phyloP scores from a whole-genome alignment of 2,888 invertebrate species.

The Lamproptera curius region DNA sequence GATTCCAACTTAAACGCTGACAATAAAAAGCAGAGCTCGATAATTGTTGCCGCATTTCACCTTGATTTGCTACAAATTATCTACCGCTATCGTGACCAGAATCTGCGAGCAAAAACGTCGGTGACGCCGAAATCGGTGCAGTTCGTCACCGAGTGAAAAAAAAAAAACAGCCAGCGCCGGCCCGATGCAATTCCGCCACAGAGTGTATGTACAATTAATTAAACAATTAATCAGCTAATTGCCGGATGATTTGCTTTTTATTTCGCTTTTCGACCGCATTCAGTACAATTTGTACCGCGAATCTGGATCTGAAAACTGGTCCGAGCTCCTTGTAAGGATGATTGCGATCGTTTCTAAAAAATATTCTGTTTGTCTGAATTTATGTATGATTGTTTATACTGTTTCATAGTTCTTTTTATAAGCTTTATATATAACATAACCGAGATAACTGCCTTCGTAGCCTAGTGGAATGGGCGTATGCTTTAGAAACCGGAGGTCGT shows the following conservation, averaged over 20 bases:
- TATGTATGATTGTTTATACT: no score
- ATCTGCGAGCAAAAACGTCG: conserved; percentile 7
- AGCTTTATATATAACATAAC: no score
- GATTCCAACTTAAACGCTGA: conserved; percentile 10
- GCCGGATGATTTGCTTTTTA: conserved; percentile 71
- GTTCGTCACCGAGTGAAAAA: conserved; percentile 14
- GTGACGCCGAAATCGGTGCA: conserved; percentile 11
- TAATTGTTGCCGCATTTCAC: conserved; percentile 16
- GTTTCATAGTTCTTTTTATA: no score
- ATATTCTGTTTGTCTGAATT: no score
- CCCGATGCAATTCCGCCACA: conserved; percentile 43
- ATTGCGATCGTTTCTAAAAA: conserved; percentile 34
- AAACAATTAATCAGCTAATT: conserved; percentile 77
- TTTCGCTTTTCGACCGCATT: conserved; percentile 40
- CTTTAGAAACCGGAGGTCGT: no score
- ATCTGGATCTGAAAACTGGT: conserved; percentile 40
- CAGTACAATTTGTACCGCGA: conserved; percentile 59
- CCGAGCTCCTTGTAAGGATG: conserved; percentile 41
- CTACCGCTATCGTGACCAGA: conserved; percentile 18
- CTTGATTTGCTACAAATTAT: conserved; percentile 21
- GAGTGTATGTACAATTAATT: conserved; percentile 70
- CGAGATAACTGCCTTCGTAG: no score
- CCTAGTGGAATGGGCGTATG: no score
- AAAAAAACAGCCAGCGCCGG: conserved; percentile 33
- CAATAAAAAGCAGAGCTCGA: conserved; percentile 4